Base-by-base conservation (phyloP, 2,797 vertebrate genomes). In the Manis javanica region DNA sequence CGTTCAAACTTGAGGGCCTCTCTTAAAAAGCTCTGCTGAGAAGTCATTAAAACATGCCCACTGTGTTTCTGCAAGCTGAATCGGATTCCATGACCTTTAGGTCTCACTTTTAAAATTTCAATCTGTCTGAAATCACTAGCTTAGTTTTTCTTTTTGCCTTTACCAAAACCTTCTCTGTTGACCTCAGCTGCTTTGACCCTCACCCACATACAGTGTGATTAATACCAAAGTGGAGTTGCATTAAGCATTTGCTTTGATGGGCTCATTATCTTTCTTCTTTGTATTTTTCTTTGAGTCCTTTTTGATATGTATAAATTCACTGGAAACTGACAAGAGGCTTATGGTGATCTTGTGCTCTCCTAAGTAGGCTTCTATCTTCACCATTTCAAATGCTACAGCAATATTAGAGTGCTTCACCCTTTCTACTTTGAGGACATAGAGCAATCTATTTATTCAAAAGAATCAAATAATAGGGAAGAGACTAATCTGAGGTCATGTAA, bases 11-110 rank as follows among this genome's bases (percentile, higher is more conserved):
- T 21, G 13, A 96, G 49, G 46, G 53, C 21, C 95, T 96, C 68
- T 93, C 69, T 97, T 97, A 85, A 96, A 94, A 97, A 97, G 51
- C 79, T 97, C 89, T 94, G 66, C 72, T 86, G 46, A 96, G 64
- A 97, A 98, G 96, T 98, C 91, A 98, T 98, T 98, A 97, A 97
- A 97, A 97, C 14, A 94, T 97, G 39, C 59, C 37, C 55, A 97
- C 85, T 96, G 68, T 95, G 95, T 34, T 84, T 97, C 96, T 96
- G 82, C 82, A 98, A 86, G 91, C 46, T 72, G 29, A 97, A 95
- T 74, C 49, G 96, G 83, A 97, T 97, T 95, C 94, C 95, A 49
- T 97, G 97, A 98, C 97, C 90, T 98, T 98, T 97, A 95, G 89
- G 29, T 93, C 87, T 98, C 9, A 5, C 83, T 98, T 97, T 95